Evolutionary conservation across 2,888 invertebrate genomes (phyloP).

Genomic region (Geotrupes spiniger): DNA sequence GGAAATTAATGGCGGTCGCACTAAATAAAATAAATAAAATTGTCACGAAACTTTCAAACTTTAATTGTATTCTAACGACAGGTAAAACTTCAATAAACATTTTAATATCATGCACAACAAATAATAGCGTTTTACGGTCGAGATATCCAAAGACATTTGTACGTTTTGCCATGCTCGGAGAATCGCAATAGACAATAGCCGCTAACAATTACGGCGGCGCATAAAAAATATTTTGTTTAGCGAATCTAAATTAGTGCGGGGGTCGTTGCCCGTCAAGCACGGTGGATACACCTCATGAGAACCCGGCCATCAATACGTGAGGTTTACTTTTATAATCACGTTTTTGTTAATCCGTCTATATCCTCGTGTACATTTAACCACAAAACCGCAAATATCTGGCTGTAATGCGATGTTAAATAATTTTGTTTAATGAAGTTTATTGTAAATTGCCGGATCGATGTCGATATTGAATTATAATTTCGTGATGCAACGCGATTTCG

Average conservation of each 20-base stretch:
- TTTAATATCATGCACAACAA: too few relatives aligned
- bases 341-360: constrained; percentile 28
- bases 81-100: too few relatives aligned
- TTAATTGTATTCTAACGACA: too few relatives aligned
- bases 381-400: constrained; percentile 29
- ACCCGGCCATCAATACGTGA: constrained; percentile 27
- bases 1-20: too few relatives aligned
- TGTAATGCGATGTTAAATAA: constrained; percentile 19
- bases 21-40: too few relatives aligned
- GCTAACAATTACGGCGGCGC: too few relatives aligned
- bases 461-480: not conserved
- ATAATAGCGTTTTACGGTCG: too few relatives aligned
- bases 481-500: not conserved
- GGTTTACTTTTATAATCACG: constrained; percentile 32
- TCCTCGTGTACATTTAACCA: constrained; percentile 25
- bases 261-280: constrained; percentile 27
- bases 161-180: too few relatives aligned
- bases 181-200: too few relatives aligned
- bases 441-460: constrained; percentile 1
- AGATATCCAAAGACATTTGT: too few relatives aligned
- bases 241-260: constrained; percentile 16
- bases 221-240: not conserved
- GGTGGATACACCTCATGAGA: constrained; percentile 26
- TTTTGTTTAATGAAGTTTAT: constrained; percentile 8
- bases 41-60: too few relatives aligned